Percentiles rank a stretch among this genome's conserved stretches.
Evolutionary conservation across 2,888 invertebrate genomes (phyloP).

Genomic region (Tetramorium bicarinatum): DNA sequence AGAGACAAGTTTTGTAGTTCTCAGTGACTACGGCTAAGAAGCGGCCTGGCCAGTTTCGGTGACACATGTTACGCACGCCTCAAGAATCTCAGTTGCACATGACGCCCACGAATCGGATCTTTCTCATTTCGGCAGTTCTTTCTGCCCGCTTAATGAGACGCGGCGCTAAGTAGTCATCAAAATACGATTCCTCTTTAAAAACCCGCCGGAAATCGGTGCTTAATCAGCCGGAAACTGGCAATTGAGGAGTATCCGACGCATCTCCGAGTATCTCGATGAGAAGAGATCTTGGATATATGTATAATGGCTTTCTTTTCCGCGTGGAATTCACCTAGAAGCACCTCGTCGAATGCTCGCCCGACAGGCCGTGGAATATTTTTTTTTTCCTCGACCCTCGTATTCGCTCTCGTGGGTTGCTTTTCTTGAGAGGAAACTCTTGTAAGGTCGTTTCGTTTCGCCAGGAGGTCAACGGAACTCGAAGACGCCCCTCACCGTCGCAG

Average conservation of each 20-base stretch:
- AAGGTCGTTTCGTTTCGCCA: constrained; percentile 77
- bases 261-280: neutral
- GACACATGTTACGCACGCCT: constrained; percentile 73
- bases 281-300: neutral
- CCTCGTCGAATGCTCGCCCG: constrained; percentile 18
- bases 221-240: constrained; percentile 45
- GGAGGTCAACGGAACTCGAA: constrained; percentile 68
- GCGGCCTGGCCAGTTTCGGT: constrained; percentile 41
- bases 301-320: constrained; percentile 1
- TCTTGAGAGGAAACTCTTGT: constrained; percentile 81
- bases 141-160: constrained; percentile 72
- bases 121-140: constrained; percentile 58
- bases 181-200: constrained; percentile 43
- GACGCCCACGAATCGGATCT: constrained; percentile 60
- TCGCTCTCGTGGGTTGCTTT: constrained; percentile 69
- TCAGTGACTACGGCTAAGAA: constrained; percentile 47
- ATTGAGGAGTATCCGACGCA: neutral
- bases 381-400: constrained; percentile 60
- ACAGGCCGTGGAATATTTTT: constrained; percentile 56
- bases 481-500: constrained; percentile 38
- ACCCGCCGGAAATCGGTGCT: constrained; percentile 46
- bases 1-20: constrained; percentile 33
- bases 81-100: constrained; percentile 62
- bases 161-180: constrained; percentile 66
- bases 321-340: constrained; percentile 40